Percentiles rank a stretch among this genome's conserved stretches.
phyloP scores from a whole-genome alignment of 1,140 invertebrate genomes.

The Lethrus apterus region DNA sequence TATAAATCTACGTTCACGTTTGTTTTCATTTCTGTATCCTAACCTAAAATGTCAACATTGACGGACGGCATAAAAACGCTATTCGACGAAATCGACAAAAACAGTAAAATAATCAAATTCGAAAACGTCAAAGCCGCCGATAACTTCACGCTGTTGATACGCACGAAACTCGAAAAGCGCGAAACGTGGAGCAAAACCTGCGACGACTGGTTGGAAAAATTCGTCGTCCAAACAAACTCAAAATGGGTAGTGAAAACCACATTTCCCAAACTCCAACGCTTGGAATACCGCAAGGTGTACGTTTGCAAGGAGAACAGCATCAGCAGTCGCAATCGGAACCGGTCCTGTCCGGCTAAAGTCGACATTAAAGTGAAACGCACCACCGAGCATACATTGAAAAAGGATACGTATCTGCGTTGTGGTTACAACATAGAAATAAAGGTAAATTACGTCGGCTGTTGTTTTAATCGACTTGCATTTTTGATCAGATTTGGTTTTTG shows the following conservation, averaged over 20 bases:
- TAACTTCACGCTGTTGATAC: slow-evolving; percentile 1
- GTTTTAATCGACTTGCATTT: too few relatives aligned
- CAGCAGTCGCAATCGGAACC: slow-evolving; percentile 1
- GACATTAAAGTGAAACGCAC: slow-evolving; percentile 5
- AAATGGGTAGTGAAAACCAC: slow-evolving; percentile 9
- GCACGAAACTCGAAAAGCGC: neutral
- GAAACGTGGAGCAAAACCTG: slow-evolving; percentile 4
- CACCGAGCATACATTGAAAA: neutral
- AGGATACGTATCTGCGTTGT: neutral
- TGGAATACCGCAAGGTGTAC: slow-evolving; percentile 10
- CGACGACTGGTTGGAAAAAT: slow-evolving; percentile 6
- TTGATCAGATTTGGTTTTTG: too few relatives aligned
- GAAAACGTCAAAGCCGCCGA: slow-evolving; percentile 1
- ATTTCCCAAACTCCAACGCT: slow-evolving; percentile 7
- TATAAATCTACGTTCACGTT: too few relatives aligned
- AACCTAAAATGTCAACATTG: slow-evolving; percentile 2
- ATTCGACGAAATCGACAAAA: slow-evolving; percentile 4
- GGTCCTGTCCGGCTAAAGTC: neutral
- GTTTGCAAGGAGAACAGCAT: slow-evolving; percentile 7
- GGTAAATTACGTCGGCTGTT: too few relatives aligned
- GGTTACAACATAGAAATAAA: slow-evolving; percentile 9
- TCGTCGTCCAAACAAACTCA: slow-evolving; percentile 8
- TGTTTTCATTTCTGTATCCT: too few relatives aligned
- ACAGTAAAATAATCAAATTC: slow-evolving; percentile 7
- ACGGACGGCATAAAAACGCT: slow-evolving; percentile 3